These are phyloP conservation scores for Gymnocypris eckloni DNA, from an alignment of 2,797 vertebrate genomes.

Conservation along the genomic window DNA sequence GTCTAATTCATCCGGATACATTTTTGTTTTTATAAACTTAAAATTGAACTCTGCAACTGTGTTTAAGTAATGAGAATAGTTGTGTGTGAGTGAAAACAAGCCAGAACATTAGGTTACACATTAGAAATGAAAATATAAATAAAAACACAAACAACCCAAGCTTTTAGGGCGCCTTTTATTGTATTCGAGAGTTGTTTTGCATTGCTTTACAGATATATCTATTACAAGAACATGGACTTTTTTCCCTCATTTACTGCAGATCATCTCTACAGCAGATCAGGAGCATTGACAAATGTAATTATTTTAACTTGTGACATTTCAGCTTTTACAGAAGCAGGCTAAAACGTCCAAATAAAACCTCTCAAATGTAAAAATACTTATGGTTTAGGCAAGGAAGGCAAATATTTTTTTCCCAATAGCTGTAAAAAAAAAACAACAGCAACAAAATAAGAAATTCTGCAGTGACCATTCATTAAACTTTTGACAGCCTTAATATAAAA, in stretches of 20 bases:
- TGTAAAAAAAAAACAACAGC: not conserved
- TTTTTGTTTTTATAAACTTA: not conserved
- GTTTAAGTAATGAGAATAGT: too few species aligned
- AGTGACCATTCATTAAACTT: not conserved
- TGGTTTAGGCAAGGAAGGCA: not conserved
- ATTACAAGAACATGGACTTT: not conserved
- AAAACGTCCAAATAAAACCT: conserved; percentile 22
- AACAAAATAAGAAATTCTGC: not conserved
- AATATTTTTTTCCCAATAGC: not conserved
- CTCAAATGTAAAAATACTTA: conserved; percentile 4
- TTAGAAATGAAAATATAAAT: not conserved
- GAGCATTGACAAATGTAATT: not conserved
- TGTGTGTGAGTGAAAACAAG: too few species aligned
- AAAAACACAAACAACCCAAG: not conserved
- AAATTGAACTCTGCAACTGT: too few species aligned
- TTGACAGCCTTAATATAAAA: not conserved
- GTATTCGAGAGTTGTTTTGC: not conserved
- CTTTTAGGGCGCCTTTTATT: not conserved
- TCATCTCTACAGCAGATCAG: not conserved
- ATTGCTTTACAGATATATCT: not conserved
- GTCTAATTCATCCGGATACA: not conserved
- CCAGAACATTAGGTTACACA: too few species aligned
- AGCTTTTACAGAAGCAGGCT: not conserved
- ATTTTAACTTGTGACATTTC: not conserved
- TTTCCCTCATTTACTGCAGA: too few species aligned